Evolutionary conservation across 2,113 vertebrate species (phyloP).

Genomic region (Dasyornis broadbenti): DNA sequence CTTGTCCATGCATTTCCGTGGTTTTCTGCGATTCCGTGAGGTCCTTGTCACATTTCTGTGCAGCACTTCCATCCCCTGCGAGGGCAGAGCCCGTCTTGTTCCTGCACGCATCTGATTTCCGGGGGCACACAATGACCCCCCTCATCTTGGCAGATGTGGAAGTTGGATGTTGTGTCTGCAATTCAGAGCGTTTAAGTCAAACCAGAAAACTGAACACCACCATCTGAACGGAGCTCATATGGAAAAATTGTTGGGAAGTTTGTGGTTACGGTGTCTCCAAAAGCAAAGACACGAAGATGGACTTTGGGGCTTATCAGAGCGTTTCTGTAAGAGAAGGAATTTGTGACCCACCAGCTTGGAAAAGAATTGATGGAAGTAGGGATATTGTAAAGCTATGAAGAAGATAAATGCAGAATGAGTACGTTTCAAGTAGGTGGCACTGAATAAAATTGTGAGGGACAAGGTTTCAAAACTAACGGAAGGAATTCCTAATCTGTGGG

Average conservation of each 20-base stretch:
- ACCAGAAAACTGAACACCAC: neutral
- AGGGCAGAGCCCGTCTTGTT: neutral
- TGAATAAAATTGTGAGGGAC: neutral
- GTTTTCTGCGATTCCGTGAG: neutral
- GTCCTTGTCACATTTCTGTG: neutral
- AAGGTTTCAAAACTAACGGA: neutral
- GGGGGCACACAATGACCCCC: slow-evolving; percentile 19
- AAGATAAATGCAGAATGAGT: neutral
- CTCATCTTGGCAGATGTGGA: neutral
- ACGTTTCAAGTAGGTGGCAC: neutral
- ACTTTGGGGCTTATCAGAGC: neutral
- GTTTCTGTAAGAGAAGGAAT: neutral
- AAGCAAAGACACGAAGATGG: neutral
- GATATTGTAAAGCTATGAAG: neutral
- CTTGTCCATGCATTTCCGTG: neutral
- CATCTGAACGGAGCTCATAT: neutral
- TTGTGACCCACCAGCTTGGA: neutral
- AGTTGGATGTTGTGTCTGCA: slow-evolving; percentile 25
- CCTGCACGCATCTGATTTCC: neutral
- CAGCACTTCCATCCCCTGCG: slow-evolving; percentile 35
- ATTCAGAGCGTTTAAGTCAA: neutral
- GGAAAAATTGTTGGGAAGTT: neutral
- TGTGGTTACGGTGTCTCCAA: neutral
- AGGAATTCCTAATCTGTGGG: neutral
- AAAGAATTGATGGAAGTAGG: neutral